Conservation (phyloP, 2,888 invertebrate genomes). For the Spisula subtruncata region DNA sequence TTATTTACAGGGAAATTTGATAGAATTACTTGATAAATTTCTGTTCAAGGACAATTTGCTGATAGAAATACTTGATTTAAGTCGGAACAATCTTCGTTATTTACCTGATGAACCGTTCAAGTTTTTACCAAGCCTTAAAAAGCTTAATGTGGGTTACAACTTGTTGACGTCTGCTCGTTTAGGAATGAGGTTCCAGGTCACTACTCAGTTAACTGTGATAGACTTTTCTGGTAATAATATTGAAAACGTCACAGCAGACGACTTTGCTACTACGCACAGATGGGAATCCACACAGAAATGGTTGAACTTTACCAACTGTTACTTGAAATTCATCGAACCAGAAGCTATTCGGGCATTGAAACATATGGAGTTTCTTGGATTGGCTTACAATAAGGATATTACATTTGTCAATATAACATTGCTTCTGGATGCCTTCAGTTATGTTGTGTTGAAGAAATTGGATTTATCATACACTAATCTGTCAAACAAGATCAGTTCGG, state of each 20-base stretch:
- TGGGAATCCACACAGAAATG: slow-evolving; percentile 77
- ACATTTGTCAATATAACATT: slow-evolving; percentile 67
- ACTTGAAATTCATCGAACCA: slow-evolving; percentile 75
- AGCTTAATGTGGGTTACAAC: slow-evolving; percentile 82
- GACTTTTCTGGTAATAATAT: slow-evolving; percentile 80
- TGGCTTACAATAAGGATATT: slow-evolving; percentile 76
- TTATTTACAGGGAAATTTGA: slow-evolving; percentile 72
- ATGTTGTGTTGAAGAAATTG: slow-evolving; percentile 69
- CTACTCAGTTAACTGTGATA: slow-evolving; percentile 73
- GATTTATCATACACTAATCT: slow-evolving; percentile 75
- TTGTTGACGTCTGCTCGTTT: slow-evolving; percentile 73
- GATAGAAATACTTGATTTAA: slow-evolving; percentile 79
- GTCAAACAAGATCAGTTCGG: slow-evolving; percentile 51
- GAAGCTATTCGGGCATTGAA: slow-evolving; percentile 71
- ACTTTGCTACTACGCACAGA: slow-evolving; percentile 74
- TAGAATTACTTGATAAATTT: slow-evolving; percentile 73
- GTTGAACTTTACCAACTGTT: slow-evolving; percentile 80
- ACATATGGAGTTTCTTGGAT: slow-evolving; percentile 72
- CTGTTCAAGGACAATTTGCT: slow-evolving; percentile 73
- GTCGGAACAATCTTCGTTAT: slow-evolving; percentile 74
- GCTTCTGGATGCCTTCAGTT: slow-evolving; percentile 71
- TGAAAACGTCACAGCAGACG: slow-evolving; percentile 67
- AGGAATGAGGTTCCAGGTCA: slow-evolving; percentile 79
- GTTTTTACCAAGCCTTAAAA: slow-evolving; percentile 72
- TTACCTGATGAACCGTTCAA: slow-evolving; percentile 76